phyloP scores from a whole-genome alignment of 2,113 vertebrate species.

The Psilopsiagon aurifrons region DNA sequence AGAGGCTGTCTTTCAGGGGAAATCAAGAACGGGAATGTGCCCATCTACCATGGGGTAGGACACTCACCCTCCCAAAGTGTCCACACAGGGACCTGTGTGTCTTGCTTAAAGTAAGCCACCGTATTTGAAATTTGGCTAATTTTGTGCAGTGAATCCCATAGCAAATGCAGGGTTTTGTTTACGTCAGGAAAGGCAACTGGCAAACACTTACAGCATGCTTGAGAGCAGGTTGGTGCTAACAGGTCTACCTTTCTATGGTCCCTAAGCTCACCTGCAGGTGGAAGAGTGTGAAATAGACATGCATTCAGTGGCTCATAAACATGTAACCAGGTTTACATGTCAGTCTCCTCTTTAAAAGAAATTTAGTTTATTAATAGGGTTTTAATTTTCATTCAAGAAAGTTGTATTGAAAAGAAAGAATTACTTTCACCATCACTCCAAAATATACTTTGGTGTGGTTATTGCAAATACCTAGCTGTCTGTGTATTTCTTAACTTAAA shows the following conservation, averaged over 20 bases:
- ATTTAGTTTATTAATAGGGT: background rate
- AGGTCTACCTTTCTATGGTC: background rate
- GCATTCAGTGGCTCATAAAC: background rate
- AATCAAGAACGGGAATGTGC: background rate
- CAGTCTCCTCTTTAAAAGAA: background rate
- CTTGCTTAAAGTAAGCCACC: background rate
- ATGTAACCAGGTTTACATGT: background rate
- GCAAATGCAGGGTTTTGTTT: background rate
- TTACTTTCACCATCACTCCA: background rate
- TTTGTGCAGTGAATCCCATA: background rate
- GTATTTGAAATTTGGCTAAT: background rate
- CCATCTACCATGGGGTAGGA: background rate
- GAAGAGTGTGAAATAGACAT: rapidly evolving
- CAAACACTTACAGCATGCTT: background rate
- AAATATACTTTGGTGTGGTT: background rate
- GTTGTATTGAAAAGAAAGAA: background rate
- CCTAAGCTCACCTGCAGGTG: background rate
- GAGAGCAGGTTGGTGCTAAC: background rate
- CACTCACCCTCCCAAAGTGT: rapidly evolving
- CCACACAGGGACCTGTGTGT: rapidly evolving
- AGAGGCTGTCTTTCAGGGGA: background rate
- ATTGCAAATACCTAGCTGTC: background rate
- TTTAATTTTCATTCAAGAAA: background rate
- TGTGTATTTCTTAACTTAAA: constrained; percentile 16
- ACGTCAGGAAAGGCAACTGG: rapidly evolving